These are phyloP conservation scores for Smutsia gigantea DNA, from an alignment of 2,797 vertebrate genomes.

Conservation along the genomic window DNA sequence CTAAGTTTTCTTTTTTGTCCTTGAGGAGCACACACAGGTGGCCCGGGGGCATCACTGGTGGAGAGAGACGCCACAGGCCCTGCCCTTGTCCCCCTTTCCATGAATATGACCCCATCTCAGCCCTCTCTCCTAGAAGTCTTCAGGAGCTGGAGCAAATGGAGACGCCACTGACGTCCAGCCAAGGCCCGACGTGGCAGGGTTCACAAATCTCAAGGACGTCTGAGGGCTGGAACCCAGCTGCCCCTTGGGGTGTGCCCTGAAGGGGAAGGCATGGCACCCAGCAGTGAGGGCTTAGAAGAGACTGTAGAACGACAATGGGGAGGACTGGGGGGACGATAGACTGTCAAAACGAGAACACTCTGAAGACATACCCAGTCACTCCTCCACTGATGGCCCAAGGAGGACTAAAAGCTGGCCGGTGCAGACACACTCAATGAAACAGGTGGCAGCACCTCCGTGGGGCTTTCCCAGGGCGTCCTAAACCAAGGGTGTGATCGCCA, in stretches of 20 bases:
- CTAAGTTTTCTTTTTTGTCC: background rate
- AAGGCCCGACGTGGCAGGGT: background rate
- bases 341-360: background rate
- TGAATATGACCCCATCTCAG: background rate
- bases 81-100: background rate
- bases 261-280: background rate
- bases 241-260: background rate
- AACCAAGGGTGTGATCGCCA: background rate
- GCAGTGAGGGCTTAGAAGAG: background rate
- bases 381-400: background rate
- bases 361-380: background rate
- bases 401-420: too few species aligned
- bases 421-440: fast-evolving
- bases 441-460: fast-evolving
- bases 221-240: too few species aligned
- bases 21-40: too few species aligned
- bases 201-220: background rate
- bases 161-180: background rate
- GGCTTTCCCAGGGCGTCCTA: background rate
- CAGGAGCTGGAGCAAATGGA: background rate
- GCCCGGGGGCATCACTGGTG: too few species aligned
- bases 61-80: background rate
- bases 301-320: background rate
- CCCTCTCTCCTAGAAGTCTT: background rate
- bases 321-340: background rate